phyloP scores from a whole-genome alignment of 2,113 vertebrate species.

The Lichenostomus cassidix region DNA sequence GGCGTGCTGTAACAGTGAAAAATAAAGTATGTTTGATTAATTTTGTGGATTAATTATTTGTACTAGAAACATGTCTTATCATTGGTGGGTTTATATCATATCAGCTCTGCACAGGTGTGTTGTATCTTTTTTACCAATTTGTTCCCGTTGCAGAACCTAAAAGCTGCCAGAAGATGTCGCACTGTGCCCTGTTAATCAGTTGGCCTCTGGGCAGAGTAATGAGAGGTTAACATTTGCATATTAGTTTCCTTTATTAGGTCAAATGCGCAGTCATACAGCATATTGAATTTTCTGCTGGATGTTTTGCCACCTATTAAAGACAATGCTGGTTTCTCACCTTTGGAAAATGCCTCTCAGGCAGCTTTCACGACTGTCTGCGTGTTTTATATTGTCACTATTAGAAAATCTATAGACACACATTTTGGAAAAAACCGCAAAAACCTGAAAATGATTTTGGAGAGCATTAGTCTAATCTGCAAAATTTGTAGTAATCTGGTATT shows the following conservation, averaged over 20 bases:
- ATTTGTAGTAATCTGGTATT: not conserved
- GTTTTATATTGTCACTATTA: not conserved
- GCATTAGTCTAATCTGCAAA: not conserved
- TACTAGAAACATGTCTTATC: not conserved
- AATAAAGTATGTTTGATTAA: not conserved
- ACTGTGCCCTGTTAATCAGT: not conserved
- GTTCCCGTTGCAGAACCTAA: not conserved
- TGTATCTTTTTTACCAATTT: not conserved
- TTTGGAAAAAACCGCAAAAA: fast-evolving
- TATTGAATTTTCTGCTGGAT: not conserved
- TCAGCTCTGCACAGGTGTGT: not conserved
- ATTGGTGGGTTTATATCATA: not conserved
- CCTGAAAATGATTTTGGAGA: not conserved
- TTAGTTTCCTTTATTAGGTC: not conserved
- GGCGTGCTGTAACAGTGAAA: not conserved
- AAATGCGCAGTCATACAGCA: not conserved
- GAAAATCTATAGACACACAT: not conserved
- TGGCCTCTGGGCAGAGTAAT: not conserved
- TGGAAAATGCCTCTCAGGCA: not conserved
- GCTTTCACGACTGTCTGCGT: not conserved
- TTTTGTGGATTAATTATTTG: not conserved
- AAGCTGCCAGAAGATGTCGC: constrained; percentile 48
- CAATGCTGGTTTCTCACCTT: not conserved
- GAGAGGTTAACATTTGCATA: not conserved
- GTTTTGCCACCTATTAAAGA: not conserved